Evolutionary conservation across 2,888 invertebrate genomes (phyloP).

Genomic region (Teinopalpus imperialis): DNA sequence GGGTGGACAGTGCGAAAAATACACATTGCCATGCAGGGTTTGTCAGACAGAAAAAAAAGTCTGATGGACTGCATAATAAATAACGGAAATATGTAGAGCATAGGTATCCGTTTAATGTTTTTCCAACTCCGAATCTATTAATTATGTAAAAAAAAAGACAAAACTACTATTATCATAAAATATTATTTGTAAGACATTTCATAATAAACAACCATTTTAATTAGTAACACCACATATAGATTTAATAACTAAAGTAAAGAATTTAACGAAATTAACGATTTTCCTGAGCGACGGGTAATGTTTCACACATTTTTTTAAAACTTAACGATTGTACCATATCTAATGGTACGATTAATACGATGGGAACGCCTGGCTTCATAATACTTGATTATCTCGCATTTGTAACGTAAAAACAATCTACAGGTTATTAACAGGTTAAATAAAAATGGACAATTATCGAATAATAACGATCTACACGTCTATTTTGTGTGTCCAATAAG

Average conservation of each 20-base stretch:
- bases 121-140: too few relatives aligned
- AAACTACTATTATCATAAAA: too few relatives aligned
- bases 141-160: too few relatives aligned
- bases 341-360: constrained; percentile 21
- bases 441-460: constrained; percentile 16
- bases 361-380: constrained; percentile 17
- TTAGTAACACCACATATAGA: not conserved
- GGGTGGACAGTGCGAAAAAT: too few relatives aligned
- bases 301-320: constrained; percentile 22
- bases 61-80: too few relatives aligned
- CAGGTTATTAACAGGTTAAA: constrained; percentile 15
- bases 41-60: too few relatives aligned
- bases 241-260: constrained; percentile 4
- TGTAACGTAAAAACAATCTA: constrained; percentile 17
- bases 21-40: too few relatives aligned
- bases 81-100: too few relatives aligned
- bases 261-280: constrained; percentile 15
- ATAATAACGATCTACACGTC: constrained; percentile 15
- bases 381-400: constrained; percentile 23
- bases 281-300: constrained; percentile 4
- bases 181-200: too few relatives aligned
- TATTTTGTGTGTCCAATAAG: not conserved
- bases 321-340: constrained; percentile 20
- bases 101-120: too few relatives aligned
- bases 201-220: not conserved